Evolutionary conservation across 2,888 invertebrate genomes (phyloP), one percentile per base, ranked within the genome.

Genomic region (Carabus problematicus): DNA sequence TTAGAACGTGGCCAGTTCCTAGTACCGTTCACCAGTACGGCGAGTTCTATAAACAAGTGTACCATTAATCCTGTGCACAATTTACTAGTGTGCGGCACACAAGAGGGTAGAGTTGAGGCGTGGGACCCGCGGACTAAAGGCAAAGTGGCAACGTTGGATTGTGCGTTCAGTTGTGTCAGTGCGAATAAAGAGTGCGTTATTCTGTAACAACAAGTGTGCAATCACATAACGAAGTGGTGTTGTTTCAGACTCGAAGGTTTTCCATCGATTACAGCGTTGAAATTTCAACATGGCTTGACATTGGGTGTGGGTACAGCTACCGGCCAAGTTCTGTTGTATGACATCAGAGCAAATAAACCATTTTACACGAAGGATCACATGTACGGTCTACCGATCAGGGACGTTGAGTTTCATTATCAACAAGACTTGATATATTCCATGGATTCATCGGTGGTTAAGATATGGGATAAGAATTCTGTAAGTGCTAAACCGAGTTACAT

Each of bases 1-100:
- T 85, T 99, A 73, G 97, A 98, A 83, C 88, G 95, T 77, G 99
- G 99, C 0, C 92, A 95, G 77, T 99, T 98, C 82, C 83, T 98
- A 77, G 91, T 92, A 75, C 93, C 98, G 0, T 91, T 90, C 77
- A 85, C 86, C 69, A 91, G 94, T 2, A 89, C 90, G 72, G 89
- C 92, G 11, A 86, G 87, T 70, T 87, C 89, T 72, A 86, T 95
- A 18, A 96, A 95, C 79, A 92, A 91, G 76, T 93, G 95, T 79
- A 87, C 88, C 73, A 88, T 98, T 9, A 98, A 95, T 84, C 90
- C 93, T 0, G 88, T 89, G 63, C 97, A 98, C 85, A 89, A 97
- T 74, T 84, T 99, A 60, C 82, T 99, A 16, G 83, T 92, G 61
- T 89, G 92, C 75, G 98, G 98, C 8, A 94, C 95, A 9, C 89